Evolutionary conservation across 2,113 vertebrate species (phyloP), one percentile per base, ranked within the genome.

Genomic region (Oenanthe oenanthe): DNA sequence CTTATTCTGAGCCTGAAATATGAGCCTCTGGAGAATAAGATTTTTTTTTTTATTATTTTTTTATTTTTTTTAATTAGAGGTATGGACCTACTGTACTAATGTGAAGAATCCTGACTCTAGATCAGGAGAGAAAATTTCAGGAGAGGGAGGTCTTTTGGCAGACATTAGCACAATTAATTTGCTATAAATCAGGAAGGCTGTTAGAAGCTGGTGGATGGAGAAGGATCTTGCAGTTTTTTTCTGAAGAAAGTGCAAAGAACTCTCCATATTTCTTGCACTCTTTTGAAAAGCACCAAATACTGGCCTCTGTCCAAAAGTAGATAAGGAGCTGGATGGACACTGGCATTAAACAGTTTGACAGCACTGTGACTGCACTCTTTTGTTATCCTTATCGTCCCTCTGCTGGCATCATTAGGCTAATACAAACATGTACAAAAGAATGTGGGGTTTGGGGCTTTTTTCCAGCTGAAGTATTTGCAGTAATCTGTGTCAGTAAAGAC

Each of bases 371-470:
- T 60, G n/a, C 36, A 48, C 67, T 79, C 40, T 47, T 89, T 82
- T 90, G 9, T 82, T 72, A 29, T 67, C 48, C 40, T 89, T 81
- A 67, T 68, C 57, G 8, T 13, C 42, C 9, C 45, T 79, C 19
- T 51, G n/a, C 50, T 82, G 77, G 22, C 47, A 73, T 45, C 36
- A 73, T 89, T 82, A 91, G 4, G 11, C 17, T 78, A 40, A 60
- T 71, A 58, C 4, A 25, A 89, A 60, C 89, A 57, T 29, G 10
- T 38, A 74, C 16, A 63, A 60, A 71, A 67, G 7, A 40, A 54
- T 47, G 28, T 1, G 9, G 1, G 1, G 4, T 17, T 26, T 26
- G 7, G 15, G 32, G 13, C 13, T 21, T 72, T 78, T 53, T 9
- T 22, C 2, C 47, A 57, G 31, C 36, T 75, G 51, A 87, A 85